Base-by-base conservation (phyloP, 2,888 invertebrate genomes). In the Caenorhabditis afra region DNA sequence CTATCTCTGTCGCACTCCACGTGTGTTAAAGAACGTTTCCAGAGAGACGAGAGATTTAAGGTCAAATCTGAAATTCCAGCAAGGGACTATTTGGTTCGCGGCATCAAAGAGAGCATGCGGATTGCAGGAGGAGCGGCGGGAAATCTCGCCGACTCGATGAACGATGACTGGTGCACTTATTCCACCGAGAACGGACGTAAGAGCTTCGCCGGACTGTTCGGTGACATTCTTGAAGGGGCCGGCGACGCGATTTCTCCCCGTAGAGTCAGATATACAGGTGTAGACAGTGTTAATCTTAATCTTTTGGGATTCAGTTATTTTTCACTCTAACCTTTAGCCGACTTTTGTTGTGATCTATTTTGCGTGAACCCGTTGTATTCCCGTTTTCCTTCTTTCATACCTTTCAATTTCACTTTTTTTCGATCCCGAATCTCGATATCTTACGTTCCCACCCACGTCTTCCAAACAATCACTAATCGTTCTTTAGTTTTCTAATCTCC, bases 91-190 rank as follows among this genome's bases (percentile, higher is more conserved):
- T 68, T 79, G 79, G 64, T 79, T 73, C 79, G 79, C 45, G 67
- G 79, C 57, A 79, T 79, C 79, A 73, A 79, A 62, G 79, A 79
- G 58, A 79, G 79, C 70, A 57, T 73, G 73, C 73, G 79, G 61
- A 73, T 79, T 79, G 79, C 73, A 79, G 79, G 79, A 73, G 79
- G 79, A 10, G 79, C 79, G 3, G 73, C 79, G 18, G 73, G 73
- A 49, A 79, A 79, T n/a, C 52, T 73, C 23, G 64, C 59, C 11
- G 73, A 79, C 0, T 35, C 67, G 2, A 18, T 50, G 16, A 53
- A 41, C 45, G 79, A 79, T 49, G 73, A 73, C 16, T 79, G 79
- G 79, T 68, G 64, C 45, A 68, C 79, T 1, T 71, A 77, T 20
- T 68, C 79, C 23, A 64, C 67, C 12, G 79, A 79, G 44, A 79